Conservation (phyloP, 2,797 vertebrate genomes). For the Sandelia bainsii region DNA sequence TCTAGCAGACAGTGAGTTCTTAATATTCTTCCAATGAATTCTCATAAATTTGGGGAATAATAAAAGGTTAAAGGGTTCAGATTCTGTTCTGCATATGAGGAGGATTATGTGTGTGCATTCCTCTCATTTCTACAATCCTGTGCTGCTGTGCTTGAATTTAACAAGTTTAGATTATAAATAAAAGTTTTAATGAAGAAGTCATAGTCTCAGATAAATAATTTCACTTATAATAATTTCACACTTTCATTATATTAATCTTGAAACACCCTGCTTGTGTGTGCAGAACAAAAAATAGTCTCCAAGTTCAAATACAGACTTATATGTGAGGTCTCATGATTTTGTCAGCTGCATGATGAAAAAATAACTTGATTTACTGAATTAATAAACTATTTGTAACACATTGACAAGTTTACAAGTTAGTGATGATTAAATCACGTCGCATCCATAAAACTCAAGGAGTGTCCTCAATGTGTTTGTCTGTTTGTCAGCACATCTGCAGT, state of each 20-base stretch:
- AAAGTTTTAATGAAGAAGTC: not conserved
- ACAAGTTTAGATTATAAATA: no score
- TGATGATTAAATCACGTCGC: not conserved
- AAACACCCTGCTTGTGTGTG: not conserved
- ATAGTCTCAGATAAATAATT: not conserved
- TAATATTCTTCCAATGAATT: not conserved
- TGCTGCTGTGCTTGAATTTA: slow-evolving; percentile 8
- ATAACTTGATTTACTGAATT: not conserved
- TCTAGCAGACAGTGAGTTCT: slow-evolving; percentile 1
- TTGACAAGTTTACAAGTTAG: not conserved
- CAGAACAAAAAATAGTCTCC: no score
- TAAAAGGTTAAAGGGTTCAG: not conserved
- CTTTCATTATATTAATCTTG: not conserved
- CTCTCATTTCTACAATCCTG: slow-evolving; percentile 26
- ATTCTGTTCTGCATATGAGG: slow-evolving; percentile 1
- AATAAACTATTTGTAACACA: not conserved
- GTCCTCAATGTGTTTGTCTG: no score
- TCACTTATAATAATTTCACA: not conserved
- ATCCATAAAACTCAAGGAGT: not conserved
- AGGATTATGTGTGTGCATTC: slow-evolving; percentile 29
- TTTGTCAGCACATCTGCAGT: not conserved
- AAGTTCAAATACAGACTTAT: no score
- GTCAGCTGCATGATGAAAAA: not conserved
- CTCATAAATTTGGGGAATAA: slow-evolving; percentile 12
- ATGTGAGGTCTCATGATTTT: not conserved